phyloP scores from a whole-genome alignment of 2,888 invertebrate species.

The Melikaiella ostensackeni region DNA sequence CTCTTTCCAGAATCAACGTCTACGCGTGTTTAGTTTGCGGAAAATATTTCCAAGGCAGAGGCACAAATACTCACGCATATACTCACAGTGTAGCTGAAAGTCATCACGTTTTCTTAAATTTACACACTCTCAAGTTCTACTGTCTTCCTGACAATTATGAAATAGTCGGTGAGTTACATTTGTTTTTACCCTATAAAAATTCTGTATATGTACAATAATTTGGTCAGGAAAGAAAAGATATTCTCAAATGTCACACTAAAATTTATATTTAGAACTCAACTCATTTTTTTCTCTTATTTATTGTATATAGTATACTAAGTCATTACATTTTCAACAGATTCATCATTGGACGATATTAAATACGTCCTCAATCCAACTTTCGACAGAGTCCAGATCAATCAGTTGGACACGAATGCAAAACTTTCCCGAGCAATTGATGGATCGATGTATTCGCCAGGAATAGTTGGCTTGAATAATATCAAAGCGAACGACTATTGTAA shows the following conservation, averaged over 20 bases:
- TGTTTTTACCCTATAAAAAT: not conserved
- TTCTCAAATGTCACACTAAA: not conserved
- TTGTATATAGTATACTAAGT: too few species aligned
- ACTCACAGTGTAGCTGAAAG: slow-evolving; percentile 98
- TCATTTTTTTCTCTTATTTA: too few species aligned
- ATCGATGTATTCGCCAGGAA: slow-evolving; percentile 96
- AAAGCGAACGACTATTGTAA: slow-evolving; percentile 99
- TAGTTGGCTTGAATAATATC: slow-evolving; percentile 99
- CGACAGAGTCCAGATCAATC: slow-evolving; percentile 88
- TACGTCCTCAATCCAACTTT: slow-evolving; percentile 99
- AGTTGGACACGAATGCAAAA: slow-evolving; percentile 89
- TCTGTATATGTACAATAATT: not conserved
- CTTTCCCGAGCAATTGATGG: slow-evolving; percentile 97
- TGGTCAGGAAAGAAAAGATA: not conserved
- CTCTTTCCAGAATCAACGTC: slow-evolving; percentile 98
- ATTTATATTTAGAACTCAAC: not conserved
- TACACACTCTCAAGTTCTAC: slow-evolving; percentile 98
- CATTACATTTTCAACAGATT: slow-evolving; percentile 80
- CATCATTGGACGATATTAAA: slow-evolving; percentile 98
- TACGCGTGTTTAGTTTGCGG: slow-evolving; percentile 99
- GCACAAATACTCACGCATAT: slow-evolving; percentile 98
- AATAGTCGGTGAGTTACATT: slow-evolving; percentile 88
- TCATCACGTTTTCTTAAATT: slow-evolving; percentile 98
- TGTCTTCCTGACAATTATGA: slow-evolving; percentile 99
- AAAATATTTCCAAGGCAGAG: slow-evolving; percentile 98